Conservation (phyloP, 2,113 vertebrate genomes). For the Spilogale gracilis region DNA sequence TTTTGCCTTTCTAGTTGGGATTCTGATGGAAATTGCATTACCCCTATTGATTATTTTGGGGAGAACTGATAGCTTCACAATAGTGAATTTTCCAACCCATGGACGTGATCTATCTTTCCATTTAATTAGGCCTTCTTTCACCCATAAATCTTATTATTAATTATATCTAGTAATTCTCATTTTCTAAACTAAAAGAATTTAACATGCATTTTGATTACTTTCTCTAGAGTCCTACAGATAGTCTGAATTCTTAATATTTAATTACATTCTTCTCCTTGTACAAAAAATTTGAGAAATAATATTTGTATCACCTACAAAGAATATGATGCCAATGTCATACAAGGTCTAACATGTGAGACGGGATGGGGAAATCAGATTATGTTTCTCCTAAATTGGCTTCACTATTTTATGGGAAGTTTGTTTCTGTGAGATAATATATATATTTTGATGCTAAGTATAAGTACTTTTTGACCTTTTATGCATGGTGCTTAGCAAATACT, state of each 20-base stretch:
- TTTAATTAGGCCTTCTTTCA: constrained; percentile 17
- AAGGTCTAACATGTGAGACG: neutral
- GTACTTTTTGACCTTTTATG: neutral
- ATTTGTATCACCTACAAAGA: neutral
- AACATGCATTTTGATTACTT: neutral
- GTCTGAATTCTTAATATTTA: constrained; percentile 37
- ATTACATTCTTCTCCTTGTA: neutral
- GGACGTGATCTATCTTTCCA: neutral
- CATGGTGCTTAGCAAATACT: neutral
- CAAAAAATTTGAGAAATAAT: constrained; percentile 10
- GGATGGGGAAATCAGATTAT: neutral
- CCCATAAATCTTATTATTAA: constrained; percentile 20
- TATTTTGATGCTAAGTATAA: constrained; percentile 30
- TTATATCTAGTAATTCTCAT: neutral
- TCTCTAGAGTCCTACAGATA: neutral
- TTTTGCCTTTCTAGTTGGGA: neutral
- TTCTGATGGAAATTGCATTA: neutral
- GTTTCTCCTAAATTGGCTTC: constrained; percentile 37
- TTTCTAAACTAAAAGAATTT: constrained; percentile 40
- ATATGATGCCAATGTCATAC: neutral
- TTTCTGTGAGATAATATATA: neutral
- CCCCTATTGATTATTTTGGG: constrained; percentile 11
- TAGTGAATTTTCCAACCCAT: neutral
- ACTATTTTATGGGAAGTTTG: constrained; percentile 48
- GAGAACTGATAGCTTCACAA: constrained; percentile 5